Base-by-base conservation (phyloP, 2,113 vertebrate genomes). In the Callochromis pleurospilus region DNA sequence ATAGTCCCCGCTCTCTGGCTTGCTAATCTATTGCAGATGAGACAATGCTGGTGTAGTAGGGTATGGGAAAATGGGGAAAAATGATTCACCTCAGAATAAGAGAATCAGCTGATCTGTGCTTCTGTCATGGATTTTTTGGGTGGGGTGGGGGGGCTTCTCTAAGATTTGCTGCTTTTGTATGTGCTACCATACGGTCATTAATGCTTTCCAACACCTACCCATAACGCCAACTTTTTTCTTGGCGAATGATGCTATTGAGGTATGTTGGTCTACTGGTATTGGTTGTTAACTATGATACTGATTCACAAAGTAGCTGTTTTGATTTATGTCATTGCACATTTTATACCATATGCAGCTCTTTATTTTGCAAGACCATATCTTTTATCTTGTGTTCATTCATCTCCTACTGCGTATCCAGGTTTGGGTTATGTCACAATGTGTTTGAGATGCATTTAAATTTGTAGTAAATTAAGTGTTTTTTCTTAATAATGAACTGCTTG, bases 321-420 rank as follows among this genome's bases (percentile, higher is more conserved):
- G 15, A 77, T 31, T 12, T 77, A 77, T 31, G 24, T 12, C 15
- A 49, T 21, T 49, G 45, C 1, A 51, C 17, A 51, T n/a, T 33
- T 31, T 31, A 19, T 29, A 49, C 26, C 15, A 31, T 6, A 31
- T 77, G 70, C 1, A 47, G 21, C 26, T 6, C 70, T 49, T 19
- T 75, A 9, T 75, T 75, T 75, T 29, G 24, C 21, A 2, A 47
- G 9, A 47, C 40, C 14, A 75, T 47, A 19, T 75, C 14, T 47
- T 75, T 2, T 75, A 29, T 68, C 36, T 9, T 68, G 60, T 13
- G n/a, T 3, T 45, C 40, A 45, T 17, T 45, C 68, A 47, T 73
- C 40, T 6, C 5, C 13, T 73, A 42, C 38, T 0, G 2, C 5
- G 0, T 0, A 26, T 73, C n/a, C 38, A 45, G 14, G 21, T 29